Percentiles rank a stretch among this genome's conserved stretches.
Evolutionary conservation across 1,140 invertebrate genomes (phyloP).

Genomic region (Drosophila littoralis): DNA sequence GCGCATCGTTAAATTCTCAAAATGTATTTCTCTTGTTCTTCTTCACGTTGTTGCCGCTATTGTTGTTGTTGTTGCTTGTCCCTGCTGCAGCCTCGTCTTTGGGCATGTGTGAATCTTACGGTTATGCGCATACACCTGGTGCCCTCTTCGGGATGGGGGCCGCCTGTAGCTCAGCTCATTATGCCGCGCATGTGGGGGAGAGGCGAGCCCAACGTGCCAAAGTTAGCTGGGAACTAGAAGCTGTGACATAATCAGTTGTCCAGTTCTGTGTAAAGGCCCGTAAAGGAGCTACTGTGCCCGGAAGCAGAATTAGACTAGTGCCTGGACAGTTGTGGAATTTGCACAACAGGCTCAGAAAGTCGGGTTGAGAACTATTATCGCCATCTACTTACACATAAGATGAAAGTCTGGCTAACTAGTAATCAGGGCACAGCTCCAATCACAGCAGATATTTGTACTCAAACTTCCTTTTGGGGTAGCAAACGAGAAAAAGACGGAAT

Average conservation of each 20-base stretch:
- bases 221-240: background rate
- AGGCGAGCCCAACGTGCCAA: background rate
- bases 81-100: constrained; percentile 29
- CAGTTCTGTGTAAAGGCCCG: background rate
- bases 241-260: constrained; percentile 52
- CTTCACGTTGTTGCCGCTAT: background rate
- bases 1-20: constrained; percentile 81
- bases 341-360: background rate
- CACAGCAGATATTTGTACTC: too few relatives aligned
- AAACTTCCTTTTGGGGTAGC: too few relatives aligned
- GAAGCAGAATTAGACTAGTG: background rate
- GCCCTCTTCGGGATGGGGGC: constrained; percentile 22
- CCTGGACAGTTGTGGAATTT: background rate
- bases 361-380: too few relatives aligned
- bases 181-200: constrained; percentile 18
- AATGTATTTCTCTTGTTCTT: constrained; percentile 72
- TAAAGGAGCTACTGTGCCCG: constrained; percentile 24
- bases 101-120: constrained; percentile 74
- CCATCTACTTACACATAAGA: too few relatives aligned
- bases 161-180: constrained; percentile 31
- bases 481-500: too few relatives aligned
- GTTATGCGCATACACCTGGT: constrained; percentile 57
- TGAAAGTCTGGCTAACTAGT: too few relatives aligned
- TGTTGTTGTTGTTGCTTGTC: constrained; percentile 21
- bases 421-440: too few relatives aligned